Base-by-base conservation (phyloP, 2,797 vertebrate genomes). In the Chrysolophus pictus region DNA sequence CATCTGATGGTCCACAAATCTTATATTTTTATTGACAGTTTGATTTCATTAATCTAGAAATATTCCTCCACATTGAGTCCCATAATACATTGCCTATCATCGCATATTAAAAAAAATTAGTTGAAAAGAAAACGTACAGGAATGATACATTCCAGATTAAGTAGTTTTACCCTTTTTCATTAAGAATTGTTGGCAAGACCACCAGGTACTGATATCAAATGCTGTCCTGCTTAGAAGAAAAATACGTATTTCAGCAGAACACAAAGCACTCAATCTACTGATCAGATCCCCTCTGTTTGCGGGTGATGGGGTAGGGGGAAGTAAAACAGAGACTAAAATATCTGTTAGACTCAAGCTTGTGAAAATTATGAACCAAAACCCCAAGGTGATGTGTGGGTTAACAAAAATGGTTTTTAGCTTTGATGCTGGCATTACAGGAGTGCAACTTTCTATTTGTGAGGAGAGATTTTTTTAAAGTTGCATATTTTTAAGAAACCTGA, bases 101-200 rank as follows among this genome's bases (percentile, higher is more conserved):
- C 2, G 62, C n/a, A 33, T 29, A 62, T 56, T 44, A 73, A 85
- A 76, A 76, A 73, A 78, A 13, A 11, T 29, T 16, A 65, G 56
- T 24, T 3, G 2, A 41, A 21, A 49, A 55, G 19, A n/a, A 73
- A 82, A 63, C 4, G 12, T 60, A 64, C 10, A 42, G 33, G 58
- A 84, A 68, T 26, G 0, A 78, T 37, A 29, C 16, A 26, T 86
- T 91, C 37, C 35, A 86, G 73, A 89, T 76, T 85, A 89, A 94
- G 87, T 55, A 78, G 51, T 78, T 49, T 70, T 17, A 91, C 76
- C 86, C 88, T 80, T 87, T 79, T 62, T 56, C 68, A 90, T 46
- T 76, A 70, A 92, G 90, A 84, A 37, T 1, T 90, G 58, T 79
- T 95, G 56, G 64, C 85, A 93, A 86, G 80, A 92, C 81, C 80